These are phyloP conservation scores for Perdix hodgsoniae DNA, from an alignment of 2,797 vertebrate genomes.

Conservation along the genomic window DNA sequence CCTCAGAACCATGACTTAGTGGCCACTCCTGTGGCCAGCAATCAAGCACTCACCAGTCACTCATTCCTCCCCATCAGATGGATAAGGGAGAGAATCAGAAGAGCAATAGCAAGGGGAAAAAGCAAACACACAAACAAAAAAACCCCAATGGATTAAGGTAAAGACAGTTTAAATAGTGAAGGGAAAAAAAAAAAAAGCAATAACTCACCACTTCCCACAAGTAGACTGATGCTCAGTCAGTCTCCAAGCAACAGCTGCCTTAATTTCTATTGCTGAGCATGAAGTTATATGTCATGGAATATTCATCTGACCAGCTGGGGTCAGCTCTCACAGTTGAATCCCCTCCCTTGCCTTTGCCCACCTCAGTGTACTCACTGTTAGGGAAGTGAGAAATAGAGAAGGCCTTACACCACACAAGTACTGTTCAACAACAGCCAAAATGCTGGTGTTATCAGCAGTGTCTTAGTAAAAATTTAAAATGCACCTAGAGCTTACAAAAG, in stretches of 20 bases:
- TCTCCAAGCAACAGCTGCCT: neutral
- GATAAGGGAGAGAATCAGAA: neutral
- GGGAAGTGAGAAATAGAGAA: neutral
- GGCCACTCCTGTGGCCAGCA: neutral
- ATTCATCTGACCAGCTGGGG: neutral
- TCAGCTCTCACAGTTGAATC: neutral
- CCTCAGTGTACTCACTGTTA: fast-evolving
- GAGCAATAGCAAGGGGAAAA: fast-evolving
- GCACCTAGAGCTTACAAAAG: neutral
- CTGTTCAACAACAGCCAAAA: neutral
- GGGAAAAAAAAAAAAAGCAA: fast-evolving
- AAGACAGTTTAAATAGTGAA: neutral
- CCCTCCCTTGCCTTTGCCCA: neutral
- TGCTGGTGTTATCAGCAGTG: neutral
- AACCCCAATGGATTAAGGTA: neutral
- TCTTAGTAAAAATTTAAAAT: neutral
- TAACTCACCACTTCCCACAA: neutral
- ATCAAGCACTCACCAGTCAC: neutral
- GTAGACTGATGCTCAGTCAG: neutral
- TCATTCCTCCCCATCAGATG: neutral
- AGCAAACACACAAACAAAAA: neutral
- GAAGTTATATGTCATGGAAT: fast-evolving
- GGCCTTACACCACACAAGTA: neutral
- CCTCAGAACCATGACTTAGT: neutral
- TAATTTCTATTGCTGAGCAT: neutral